Base-by-base conservation (phyloP, 2,113 vertebrate species). In the Leucoraja erinaceus region DNA sequence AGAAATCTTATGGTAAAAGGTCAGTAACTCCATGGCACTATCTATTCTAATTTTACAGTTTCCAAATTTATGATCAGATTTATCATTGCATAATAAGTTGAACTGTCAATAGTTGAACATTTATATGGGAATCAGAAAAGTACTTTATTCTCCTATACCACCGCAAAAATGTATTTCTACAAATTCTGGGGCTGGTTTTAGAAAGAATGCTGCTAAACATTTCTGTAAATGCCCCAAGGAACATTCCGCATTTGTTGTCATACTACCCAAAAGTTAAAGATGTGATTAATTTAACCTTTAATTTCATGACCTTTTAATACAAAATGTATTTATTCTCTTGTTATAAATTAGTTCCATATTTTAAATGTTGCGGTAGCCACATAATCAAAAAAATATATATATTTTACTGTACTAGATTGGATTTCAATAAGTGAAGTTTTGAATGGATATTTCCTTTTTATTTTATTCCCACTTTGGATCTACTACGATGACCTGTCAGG, bases 1-100 rank as follows among this genome's bases (percentile, higher is more conserved):
- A 94, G 95, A 95, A 93, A 94, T 10, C 94, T 95, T 33, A 93
- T 93, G 0, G 93, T 94, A 66, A 93, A 94, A 95, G 98, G 98
- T 98, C 94, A 97, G 96, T 91, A 91, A 20, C 70, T 72, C 2
- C 33, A 33, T 91, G 9, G 14, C 66, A 91, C 20, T 70, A 91
- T 9, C 66, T 91, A 38, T 38, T 47, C 18, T 90, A 0, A 70
- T 31, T 47, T 47, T 47, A 91, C 18, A 54, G 33, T 22, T 72
- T 72, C 33, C 22, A n/a, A 63, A 33, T 68, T 66, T 91, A 54
- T 54, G 56, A 54, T 91, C 22, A 25, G 22, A 22, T 74, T 72
- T 91, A 91, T 16, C 22, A 47, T 70, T 72, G 90, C 10, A 91
- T 12, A 28, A 91, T 72, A 22, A 33, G 68, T 90, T 90, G 16